These are phyloP conservation scores for Sebastes cheni DNA, from an alignment of 2,797 vertebrate species.

Conservation along the genomic window DNA sequence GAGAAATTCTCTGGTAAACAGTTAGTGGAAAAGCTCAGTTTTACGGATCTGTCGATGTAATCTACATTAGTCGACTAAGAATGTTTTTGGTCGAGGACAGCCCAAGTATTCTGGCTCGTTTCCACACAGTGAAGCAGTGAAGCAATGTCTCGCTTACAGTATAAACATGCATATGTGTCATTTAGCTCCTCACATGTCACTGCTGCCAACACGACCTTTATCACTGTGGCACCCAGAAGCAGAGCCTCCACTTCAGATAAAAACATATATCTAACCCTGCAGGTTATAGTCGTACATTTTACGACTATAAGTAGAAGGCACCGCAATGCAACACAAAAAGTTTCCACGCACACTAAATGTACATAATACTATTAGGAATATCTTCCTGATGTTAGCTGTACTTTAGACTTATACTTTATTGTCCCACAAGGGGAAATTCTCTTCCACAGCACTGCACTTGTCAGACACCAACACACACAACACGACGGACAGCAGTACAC, in stretches of 20 bases:
- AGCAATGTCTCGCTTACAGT: neutral
- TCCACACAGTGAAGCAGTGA: neutral
- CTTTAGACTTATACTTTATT: too few relatives aligned
- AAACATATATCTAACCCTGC: slow-evolving; percentile 9
- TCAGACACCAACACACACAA: too few relatives aligned
- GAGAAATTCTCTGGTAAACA: too few relatives aligned
- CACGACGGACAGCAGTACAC: too few relatives aligned
- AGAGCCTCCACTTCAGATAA: slow-evolving; percentile 8
- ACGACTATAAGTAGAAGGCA: neutral
- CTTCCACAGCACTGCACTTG: too few relatives aligned
- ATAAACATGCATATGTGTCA: neutral
- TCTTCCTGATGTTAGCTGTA: neutral
- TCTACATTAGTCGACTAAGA: too few relatives aligned
- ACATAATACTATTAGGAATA: neutral
- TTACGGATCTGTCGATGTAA: too few relatives aligned
- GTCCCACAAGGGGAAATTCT: too few relatives aligned
- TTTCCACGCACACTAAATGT: neutral
- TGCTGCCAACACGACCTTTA: neutral
- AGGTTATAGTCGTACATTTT: neutral
- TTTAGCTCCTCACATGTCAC: neutral
- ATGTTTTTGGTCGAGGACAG: too few relatives aligned
- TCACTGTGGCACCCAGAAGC: neutral
- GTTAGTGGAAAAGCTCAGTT: too few relatives aligned
- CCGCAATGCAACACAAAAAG: neutral
- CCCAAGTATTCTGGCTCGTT: neutral